A percentile compares a stretch with the other conserved stretches of the same genome.
Conservation (phyloP, 1,140 invertebrate genomes). For the Drosophila equinoxialis region DNA sequence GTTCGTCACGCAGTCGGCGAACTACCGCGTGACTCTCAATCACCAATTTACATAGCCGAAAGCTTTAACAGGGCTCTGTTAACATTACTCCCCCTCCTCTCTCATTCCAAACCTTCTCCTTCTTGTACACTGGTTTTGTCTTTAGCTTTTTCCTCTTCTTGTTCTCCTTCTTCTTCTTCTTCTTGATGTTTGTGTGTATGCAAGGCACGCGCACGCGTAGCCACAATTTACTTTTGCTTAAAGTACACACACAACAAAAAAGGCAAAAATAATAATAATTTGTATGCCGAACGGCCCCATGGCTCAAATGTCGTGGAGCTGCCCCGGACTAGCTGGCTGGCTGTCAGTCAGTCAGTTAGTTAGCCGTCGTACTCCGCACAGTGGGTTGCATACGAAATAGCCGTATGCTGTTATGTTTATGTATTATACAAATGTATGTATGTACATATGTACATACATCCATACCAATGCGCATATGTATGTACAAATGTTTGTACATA, state of each 20-base stretch:
- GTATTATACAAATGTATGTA: constrained; percentile 46
- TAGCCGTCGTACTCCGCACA: constrained; percentile 56
- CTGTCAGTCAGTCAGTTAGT: constrained; percentile 45
- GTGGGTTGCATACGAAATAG: constrained; percentile 72
- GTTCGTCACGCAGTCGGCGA: constrained; percentile 52
- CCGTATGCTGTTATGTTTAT: constrained; percentile 76
- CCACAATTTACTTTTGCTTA: constrained; percentile 67
- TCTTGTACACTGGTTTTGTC: too few species aligned
- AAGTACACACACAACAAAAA: constrained; percentile 35
- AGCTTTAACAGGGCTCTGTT: constrained; percentile 14
- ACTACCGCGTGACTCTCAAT: constrained; percentile 52
- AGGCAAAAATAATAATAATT: constrained; percentile 50
- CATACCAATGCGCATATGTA: constrained; percentile 18
- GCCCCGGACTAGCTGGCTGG: not conserved
- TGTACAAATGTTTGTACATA: not conserved
- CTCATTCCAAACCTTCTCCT: not conserved
- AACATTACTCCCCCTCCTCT: not conserved
- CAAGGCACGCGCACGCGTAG: constrained; percentile 73
- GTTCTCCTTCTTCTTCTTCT: constrained; percentile 14
- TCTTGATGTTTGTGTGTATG: constrained; percentile 37
- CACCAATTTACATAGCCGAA: constrained; percentile 44
- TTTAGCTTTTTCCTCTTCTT: constrained; percentile 1
- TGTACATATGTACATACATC: constrained; percentile 26
- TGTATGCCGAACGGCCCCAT: constrained; percentile 66
- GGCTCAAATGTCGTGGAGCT: constrained; percentile 75